Evolutionary conservation across 1,140 invertebrate species (phyloP).

Genomic region (Lepeophtheirus salmonis): DNA sequence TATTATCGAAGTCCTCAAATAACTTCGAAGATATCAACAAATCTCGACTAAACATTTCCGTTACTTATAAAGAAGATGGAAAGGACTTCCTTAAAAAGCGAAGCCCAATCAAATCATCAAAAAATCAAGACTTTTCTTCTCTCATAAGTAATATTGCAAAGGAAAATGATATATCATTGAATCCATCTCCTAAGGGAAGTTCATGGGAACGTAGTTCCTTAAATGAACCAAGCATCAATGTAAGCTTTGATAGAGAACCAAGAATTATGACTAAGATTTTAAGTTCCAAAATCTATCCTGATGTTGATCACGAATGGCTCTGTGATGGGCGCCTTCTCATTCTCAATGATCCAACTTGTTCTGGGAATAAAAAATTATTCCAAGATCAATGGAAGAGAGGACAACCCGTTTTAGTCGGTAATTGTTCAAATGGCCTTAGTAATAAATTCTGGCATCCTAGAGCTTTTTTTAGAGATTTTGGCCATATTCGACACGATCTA

Average conservation of each 20-base stretch:
- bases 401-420: conserved; percentile 80
- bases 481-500: conserved; percentile 71
- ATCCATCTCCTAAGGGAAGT: too few species aligned
- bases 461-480: conserved; percentile 72
- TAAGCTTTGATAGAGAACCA: background rate
- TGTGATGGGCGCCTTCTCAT: conserved; percentile 74
- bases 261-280: background rate
- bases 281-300: background rate
- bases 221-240: background rate
- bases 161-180: too few species aligned
- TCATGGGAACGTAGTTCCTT: too few species aligned
- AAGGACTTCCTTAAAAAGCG: background rate
- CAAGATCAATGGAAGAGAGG: conserved; percentile 89
- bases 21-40: background rate
- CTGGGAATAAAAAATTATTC: conserved; percentile 45
- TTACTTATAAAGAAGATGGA: background rate
- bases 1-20: background rate
- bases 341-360: conserved; percentile 57
- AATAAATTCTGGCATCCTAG: conserved; percentile 67
- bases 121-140: background rate
- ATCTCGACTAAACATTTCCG: background rate
- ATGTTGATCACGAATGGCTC: conserved; percentile 37
- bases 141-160: background rate
- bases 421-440: conserved; percentile 57
- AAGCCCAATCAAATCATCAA: background rate